Evolutionary conservation across 1,140 invertebrate species (phyloP), one percentile per base, ranked within the genome.

Genomic region (Cyrtorhinus lividipennis): DNA sequence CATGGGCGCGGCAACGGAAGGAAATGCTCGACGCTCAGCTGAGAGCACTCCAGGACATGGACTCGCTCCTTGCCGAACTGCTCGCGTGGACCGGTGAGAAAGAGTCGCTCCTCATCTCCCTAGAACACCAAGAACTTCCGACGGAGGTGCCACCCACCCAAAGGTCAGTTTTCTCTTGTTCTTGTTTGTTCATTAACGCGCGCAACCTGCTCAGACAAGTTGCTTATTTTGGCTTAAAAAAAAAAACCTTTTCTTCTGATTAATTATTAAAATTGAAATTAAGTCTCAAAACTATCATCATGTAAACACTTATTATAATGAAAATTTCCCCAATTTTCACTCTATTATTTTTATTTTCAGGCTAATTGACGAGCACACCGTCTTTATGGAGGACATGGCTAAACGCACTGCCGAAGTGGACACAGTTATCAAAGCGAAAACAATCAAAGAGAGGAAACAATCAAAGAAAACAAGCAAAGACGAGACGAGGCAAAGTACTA

Each of bases 361-460:
- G 65, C 79, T 99, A 0, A 93, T 98, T 64, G 81, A 84, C 63
- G 92, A 96, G 69, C 92, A 96, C 73, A 85, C 92, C 67, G 87
- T 88, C 69, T 89, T 95, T 66, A 95, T 94, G 89, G 90, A 95
- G 70, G 90, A 90, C 70, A 90, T 92, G 18, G 85, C 88, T 66
- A 84, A 84, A 68, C 74, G 89, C 59, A 90, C 94, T 73, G 79
- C 81, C 56, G 92, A 95, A 72, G 89, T 95, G 13, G 90, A 95
- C 72, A 79, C 87, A 5, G 88, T 95, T 12, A 92, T 88, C 74
- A 92, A 91, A 72, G 85, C 86, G 1, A 80, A 85, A 67, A 25
- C 58, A 25, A 23, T 60, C 45, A 18, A 63, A 20, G 68, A 68
- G 20, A 64, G 66, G 56, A 69, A 68, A 61, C 60, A 62, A 27